A percentile compares a stretch with the other conserved stretches of the same genome.
Evolutionary conservation across 2,888 invertebrate genomes (phyloP).

Genomic region (Caenorhabditis auriculariae): DNA sequence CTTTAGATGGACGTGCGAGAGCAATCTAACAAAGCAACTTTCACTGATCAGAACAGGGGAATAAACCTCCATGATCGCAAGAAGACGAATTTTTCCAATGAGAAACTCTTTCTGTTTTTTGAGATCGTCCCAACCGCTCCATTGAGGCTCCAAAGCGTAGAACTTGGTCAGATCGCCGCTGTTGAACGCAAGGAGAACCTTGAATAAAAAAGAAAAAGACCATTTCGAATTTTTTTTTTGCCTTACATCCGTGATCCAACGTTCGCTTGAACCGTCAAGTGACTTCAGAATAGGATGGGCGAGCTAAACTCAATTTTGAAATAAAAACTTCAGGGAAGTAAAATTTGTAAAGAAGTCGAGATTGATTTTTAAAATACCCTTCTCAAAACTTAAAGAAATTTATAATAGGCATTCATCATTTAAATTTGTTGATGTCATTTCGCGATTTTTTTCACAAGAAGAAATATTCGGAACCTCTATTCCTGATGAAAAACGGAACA

Average conservation of each 20-base stretch:
- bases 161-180: conserved; percentile 72
- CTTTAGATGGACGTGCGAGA: conserved; percentile 86
- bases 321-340: no score
- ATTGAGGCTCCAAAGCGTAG: conserved; percentile 70
- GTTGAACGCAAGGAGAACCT: conserved; percentile 76
- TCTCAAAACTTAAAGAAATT: no score
- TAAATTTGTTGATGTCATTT: no score
- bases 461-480: no score
- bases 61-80: conserved; percentile 86
- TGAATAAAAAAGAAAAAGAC: conserved; percentile 19
- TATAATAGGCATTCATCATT: no score
- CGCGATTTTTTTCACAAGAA: no score
- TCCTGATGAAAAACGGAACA: no score
- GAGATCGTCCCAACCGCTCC: conserved; percentile 66
- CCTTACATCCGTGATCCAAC: conserved; percentile 76
- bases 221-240: conserved; percentile 69
- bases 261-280: conserved; percentile 78
- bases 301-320: conserved; percentile 69
- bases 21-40: conserved; percentile 76
- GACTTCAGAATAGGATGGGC: conserved; percentile 90
- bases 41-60: background rate
- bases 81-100: conserved; percentile 84
- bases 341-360: no score
- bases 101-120: conserved; percentile 49
- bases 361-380: no score